These are phyloP conservation scores for Spodoptera litura DNA, from an alignment of 1,140 invertebrate genomes.

Conservation along the genomic window DNA sequence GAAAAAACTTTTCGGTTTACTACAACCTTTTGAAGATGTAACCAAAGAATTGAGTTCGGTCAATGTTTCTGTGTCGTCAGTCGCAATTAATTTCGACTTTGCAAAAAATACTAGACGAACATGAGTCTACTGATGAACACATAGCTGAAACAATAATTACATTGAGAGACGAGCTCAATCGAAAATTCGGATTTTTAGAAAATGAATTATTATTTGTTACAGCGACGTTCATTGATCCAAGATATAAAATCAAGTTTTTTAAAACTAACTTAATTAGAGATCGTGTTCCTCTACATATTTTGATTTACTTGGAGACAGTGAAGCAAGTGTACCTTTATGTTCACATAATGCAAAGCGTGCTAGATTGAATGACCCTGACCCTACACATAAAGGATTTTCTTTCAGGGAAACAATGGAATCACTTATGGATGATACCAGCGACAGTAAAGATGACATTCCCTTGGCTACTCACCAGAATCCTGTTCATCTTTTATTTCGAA, in stretches of 20 bases:
- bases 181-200: slow-evolving; percentile 56
- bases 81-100: slow-evolving; percentile 56
- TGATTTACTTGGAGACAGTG: slow-evolving; percentile 55
- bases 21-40: slow-evolving; percentile 59
- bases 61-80: slow-evolving; percentile 49
- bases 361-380: neutral
- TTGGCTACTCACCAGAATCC: neutral
- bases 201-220: slow-evolving; percentile 56
- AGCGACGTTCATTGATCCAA: slow-evolving; percentile 57
- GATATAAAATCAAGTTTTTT: slow-evolving; percentile 55
- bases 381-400: neutral
- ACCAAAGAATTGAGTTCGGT: slow-evolving; percentile 57
- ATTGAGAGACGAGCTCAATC: slow-evolving; percentile 53
- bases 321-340: slow-evolving; percentile 38
- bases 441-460: neutral
- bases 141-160: slow-evolving; percentile 53
- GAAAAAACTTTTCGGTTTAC: slow-evolving; percentile 53
- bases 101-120: slow-evolving; percentile 52
- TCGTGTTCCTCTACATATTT: slow-evolving; percentile 54
- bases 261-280: slow-evolving; percentile 55
- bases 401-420: neutral
- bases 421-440: neutral
- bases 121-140: slow-evolving; percentile 50
- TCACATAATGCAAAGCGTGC: slow-evolving; percentile 51
- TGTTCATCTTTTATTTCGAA: slow-evolving; percentile 11